Base-by-base conservation (phyloP, 2,113 vertebrate genomes). In the Callionymus lyra region DNA sequence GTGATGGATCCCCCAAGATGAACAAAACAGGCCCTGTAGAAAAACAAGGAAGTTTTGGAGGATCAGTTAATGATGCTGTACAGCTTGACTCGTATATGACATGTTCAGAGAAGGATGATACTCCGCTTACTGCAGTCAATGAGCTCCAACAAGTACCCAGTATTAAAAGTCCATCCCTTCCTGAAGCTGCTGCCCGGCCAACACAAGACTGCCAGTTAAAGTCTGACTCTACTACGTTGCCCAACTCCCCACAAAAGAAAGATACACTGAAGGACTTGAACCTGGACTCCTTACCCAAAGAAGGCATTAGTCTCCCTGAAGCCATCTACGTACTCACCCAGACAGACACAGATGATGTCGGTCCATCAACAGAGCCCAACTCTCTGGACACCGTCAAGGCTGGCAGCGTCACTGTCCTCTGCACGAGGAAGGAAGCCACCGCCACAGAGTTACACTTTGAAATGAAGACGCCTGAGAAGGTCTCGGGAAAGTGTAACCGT, bases 401-500 rank as follows among this genome's bases (percentile, higher is more conserved):
- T 15, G 76, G 75, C 58, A 82, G 71, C n/a, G n/a, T n/a, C n/a
- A n/a, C n/a, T n/a, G n/a, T n/a, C n/a, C n/a, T n/a, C n/a, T n/a
- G n/a, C 2, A 75, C 68, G 0, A 75, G 72, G 2, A 61, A 51
- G 37, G 73, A 76, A 19, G 19, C 3, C 1, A 6, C 16, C 0
- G 13, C 6, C 0, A 41, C 41, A 6, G 59, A 59, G 1, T 57
- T 44, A 18, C 15, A 13, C 42, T 12, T 10, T 1, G 15, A 47
- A 2, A 35, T 59, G 11, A 68, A 49, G 53, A 9, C 53, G 50
- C 48, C 66, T 51, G 16, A 40, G 16, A 19, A 19, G 21, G 21
- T 27, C 8, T 72, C 79, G 17, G 79, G 80, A 8, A 65, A 82
- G 48, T 74, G 70, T 38, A 59, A 36, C 1, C 61, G 51, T 5